Evolutionary conservation across 2,888 invertebrate genomes (phyloP), one percentile per base, ranked within the genome.

Genomic region (Helleia helle): DNA sequence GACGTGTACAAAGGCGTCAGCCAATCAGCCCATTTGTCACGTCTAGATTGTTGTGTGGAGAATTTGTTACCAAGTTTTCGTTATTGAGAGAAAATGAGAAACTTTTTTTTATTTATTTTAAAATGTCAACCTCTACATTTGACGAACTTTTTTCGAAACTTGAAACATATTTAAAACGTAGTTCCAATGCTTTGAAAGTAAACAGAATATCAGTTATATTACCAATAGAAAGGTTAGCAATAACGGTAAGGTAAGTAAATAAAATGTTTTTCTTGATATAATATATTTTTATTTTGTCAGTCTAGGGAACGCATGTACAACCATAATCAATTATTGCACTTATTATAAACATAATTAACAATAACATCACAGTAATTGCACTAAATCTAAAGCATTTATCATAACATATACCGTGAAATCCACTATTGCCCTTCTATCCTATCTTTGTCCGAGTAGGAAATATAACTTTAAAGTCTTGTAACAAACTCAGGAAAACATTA

Each of bases 41-140:
- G 17, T 31, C 31, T 4, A 15, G 31, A 31, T 31, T 31, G 31
- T 31, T 31, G 34, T 22, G 27, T 27, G 18, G 28, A 38, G 27
- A 38, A 38, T 28, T 17, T 14, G 12, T 28, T 28, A 38, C 38
- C 4, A 28, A 38, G 12, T 38, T 38, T 38, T 17, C 26, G 17
- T 6, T 28, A 11, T 38, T 28, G n/a, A 18, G 27, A 28, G 27
- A 38, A 38, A 7, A 38, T 18, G 12, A 17, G 18, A 38, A 14
- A 6, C 7, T 2, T 9, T 28, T 38, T 38, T 17, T 38, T 27
- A 15, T 15, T 3, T 38, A 38, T 38, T 38, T 38, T 18, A 38
- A 38, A 28, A 38, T 38, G 27, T 18, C 38, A 38, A 9, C 27
- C 27, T 9, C 27, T 9, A 26, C 28, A 28, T 38, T 38, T 38